Conservation (phyloP, 2,888 invertebrate species). For the Chesias legatella region DNA sequence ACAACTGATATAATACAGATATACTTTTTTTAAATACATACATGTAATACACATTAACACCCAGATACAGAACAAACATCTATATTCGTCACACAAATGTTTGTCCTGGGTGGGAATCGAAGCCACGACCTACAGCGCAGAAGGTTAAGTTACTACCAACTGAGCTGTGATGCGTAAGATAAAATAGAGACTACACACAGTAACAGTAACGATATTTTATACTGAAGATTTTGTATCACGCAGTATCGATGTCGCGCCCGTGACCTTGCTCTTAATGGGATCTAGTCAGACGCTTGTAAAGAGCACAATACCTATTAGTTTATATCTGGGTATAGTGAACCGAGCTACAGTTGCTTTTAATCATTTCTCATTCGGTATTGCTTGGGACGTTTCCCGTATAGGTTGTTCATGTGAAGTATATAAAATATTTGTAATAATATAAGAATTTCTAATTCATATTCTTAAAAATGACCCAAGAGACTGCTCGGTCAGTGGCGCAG, state of each 20-base stretch:
- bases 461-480: conserved; percentile 37
- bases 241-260: background rate
- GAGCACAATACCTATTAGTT: conserved; percentile 3
- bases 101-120: too few relatives aligned
- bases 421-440: conserved; percentile 16
- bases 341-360: conserved; percentile 10
- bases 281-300: conserved; percentile 3
- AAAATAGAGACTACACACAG: too few relatives aligned
- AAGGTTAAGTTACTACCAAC: too few relatives aligned
- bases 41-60: too few relatives aligned
- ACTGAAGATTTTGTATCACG: background rate
- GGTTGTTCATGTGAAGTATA: conserved; percentile 13
- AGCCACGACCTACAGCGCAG: too few relatives aligned
- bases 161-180: too few relatives aligned
- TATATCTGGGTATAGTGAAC: background rate
- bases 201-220: too few relatives aligned
- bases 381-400: conserved; percentile 2
- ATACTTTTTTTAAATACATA: too few relatives aligned
- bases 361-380: conserved; percentile 24
- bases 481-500: conserved; percentile 38
- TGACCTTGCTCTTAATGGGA: conserved; percentile 11
- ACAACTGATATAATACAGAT: too few relatives aligned
- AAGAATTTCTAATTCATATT: too few relatives aligned
- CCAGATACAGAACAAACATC: too few relatives aligned
- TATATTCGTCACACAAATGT: too few relatives aligned